phyloP scores from a whole-genome alignment of 2,113 vertebrate genomes.

The Uria aalge region DNA sequence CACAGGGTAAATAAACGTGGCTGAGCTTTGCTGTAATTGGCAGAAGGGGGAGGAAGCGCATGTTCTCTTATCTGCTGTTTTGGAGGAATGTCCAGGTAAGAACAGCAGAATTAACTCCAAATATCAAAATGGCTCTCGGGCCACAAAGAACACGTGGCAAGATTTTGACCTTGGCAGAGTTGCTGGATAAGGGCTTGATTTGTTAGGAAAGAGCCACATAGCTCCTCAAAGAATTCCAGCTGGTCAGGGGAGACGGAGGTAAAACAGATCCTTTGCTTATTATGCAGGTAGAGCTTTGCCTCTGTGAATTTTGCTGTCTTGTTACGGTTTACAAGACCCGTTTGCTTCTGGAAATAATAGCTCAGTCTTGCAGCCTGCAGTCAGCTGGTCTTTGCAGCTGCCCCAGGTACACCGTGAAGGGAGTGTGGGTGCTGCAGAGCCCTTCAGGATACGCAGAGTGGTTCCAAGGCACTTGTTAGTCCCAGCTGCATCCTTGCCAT shows the following conservation, averaged over 20 bases:
- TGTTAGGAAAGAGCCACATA: neutral
- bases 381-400: neutral
- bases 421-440: neutral
- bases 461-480: neutral
- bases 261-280: neutral
- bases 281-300: neutral
- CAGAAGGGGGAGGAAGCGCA: neutral
- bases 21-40: neutral
- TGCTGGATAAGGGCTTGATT: neutral
- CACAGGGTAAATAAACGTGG: conserved; percentile 38
- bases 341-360: neutral
- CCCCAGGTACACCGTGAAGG: neutral
- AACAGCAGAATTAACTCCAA: neutral
- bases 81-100: conserved; percentile 3
- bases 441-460: neutral
- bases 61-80: neutral
- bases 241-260: neutral
- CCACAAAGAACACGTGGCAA: neutral
- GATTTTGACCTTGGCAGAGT: neutral
- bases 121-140: neutral
- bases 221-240: neutral
- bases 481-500: neutral
- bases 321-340: neutral
- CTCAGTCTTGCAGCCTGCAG: neutral
- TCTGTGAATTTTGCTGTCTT: neutral